A percentile compares a stretch with the other conserved stretches of the same genome.
Evolutionary conservation across 2,888 invertebrate species (phyloP).

Genomic region (Rotaria magnacalcarata): DNA sequence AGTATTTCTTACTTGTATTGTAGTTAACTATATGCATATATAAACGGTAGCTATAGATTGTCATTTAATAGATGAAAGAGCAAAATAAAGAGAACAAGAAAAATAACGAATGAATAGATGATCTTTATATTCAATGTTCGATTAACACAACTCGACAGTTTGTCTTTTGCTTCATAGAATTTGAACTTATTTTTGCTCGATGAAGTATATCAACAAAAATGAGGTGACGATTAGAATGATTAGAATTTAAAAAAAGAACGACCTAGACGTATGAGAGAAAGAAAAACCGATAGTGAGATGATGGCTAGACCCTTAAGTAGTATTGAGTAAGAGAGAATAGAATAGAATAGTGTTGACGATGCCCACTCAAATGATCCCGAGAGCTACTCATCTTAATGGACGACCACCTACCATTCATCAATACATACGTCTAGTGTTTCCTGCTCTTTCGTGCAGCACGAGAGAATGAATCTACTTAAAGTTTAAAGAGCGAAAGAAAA

Average conservation of each 20-base stretch:
- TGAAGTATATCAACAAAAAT: background rate
- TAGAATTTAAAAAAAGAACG: background rate
- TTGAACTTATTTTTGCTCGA: background rate
- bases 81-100: background rate
- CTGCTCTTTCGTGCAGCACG: conserved; percentile 11
- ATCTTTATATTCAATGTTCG: background rate
- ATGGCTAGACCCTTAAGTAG: background rate
- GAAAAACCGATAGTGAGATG: background rate
- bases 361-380: conserved; percentile 6
- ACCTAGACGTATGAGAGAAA: background rate
- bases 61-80: background rate
- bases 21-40: background rate
- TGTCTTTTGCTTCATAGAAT: background rate
- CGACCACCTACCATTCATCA: background rate
- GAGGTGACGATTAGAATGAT: conserved; percentile 12
- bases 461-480: background rate
- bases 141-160: background rate
- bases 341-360: background rate
- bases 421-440: conserved; percentile 24
- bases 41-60: background rate
- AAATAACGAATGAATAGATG: background rate
- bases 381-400: conserved; percentile 13
- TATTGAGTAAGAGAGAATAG: background rate
- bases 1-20: background rate
- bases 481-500: background rate